These are phyloP conservation scores for Stenurella melanura DNA, from an alignment of 2,888 invertebrate genomes.

Conservation along the genomic window DNA sequence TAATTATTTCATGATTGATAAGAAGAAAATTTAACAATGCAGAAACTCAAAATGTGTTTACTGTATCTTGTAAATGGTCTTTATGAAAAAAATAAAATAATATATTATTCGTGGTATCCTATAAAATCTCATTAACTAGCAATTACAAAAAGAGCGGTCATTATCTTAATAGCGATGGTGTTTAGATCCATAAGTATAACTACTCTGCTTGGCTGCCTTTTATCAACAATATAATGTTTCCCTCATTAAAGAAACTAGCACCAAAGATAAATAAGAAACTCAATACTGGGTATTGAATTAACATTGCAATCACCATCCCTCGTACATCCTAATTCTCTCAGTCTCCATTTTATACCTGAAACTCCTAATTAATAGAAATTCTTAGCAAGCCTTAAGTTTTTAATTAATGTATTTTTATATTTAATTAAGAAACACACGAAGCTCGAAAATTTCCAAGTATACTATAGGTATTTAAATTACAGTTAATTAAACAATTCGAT, in stretches of 20 bases:
- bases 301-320: neutral
- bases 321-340: neutral
- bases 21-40: no score
- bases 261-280: neutral
- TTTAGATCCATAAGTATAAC: no score
- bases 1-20: no score
- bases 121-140: no score
- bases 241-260: neutral
- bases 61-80: no score
- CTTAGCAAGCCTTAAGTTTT: neutral
- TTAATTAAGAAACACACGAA: neutral
- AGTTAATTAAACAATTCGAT: slow-evolving; percentile 26
- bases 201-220: neutral
- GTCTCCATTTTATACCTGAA: neutral
- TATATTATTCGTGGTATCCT: no score
- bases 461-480: neutral
- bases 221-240: neutral
- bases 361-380: slow-evolving; percentile 10
- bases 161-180: no score
- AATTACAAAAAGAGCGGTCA: no score
- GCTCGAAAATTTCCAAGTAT: neutral
- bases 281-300: neutral
- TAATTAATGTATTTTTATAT: slow-evolving; percentile 1
- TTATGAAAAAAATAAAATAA: no score
- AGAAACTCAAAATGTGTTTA: no score